Base-by-base conservation (phyloP, 1,140 invertebrate species). In the Bombus confusus region DNA sequence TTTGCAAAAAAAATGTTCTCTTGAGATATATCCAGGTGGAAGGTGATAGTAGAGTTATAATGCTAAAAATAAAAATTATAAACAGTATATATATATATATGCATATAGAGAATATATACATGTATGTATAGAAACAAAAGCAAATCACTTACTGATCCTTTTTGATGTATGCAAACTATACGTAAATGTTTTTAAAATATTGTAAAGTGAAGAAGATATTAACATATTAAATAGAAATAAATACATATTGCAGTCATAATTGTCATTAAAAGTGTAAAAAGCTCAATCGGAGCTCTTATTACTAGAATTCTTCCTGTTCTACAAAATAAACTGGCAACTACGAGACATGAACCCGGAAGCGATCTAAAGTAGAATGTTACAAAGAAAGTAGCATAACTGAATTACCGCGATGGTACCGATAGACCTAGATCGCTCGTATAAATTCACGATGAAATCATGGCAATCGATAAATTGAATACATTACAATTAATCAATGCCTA, bases 321-420 rank as follows among this genome's bases (percentile, higher is more conserved):
- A 52, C 6, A 52, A 52, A 52, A 52, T 52, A 31, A 28, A 81
- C 18, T 12, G 57, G 5, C 22, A 15, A 68, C n/a, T 59, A 66
- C 2, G 22, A 22, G 5, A 22, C 22, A 37, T 34, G 69, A 86
- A 76, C 73, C 78, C 69, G 57, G 68, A 64, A 59, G 22, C 62
- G 37, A 41, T 78, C 64, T 73, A 76, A 81, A 87, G 78, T 87
- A 87, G 80, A 87, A 81, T 85, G 59, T 66, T 69, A 80, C 28
- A 72, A 89, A 89, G 85, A 90, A 90, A 89, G 59, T 62, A 62
- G 85, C 75, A 76, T 89, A 89, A 87, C 72, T 62, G 18, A 86
- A 57, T 86, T 83, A 83, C 64, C 52, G 25, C 37, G n/a, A 31
- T 39, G 62, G 79, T 39, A 77, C 57, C 39, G 69, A 72, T 64